A percentile compares a stretch with the other conserved stretches of the same genome.
phyloP scores from a whole-genome alignment of 2,888 invertebrate species.

The Coronaproctus castanopsis region DNA sequence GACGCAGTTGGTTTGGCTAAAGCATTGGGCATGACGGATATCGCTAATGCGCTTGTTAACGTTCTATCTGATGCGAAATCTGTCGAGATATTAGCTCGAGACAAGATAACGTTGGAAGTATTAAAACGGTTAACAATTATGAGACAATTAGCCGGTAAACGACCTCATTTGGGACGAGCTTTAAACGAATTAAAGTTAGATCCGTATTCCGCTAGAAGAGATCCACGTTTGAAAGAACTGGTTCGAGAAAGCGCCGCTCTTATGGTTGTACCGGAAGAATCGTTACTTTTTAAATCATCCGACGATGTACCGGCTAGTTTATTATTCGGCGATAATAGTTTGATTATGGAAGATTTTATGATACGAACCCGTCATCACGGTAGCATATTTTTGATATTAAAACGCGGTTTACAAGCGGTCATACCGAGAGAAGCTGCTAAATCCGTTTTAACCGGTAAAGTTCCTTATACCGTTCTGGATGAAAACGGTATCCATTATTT shows the following conservation, averaged over 20 bases:
- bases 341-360: slow-evolving; percentile 57
- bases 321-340: slow-evolving; percentile 43
- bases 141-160: slow-evolving; percentile 45
- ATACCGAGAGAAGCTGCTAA: slow-evolving; percentile 54
- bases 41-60: slow-evolving; percentile 35
- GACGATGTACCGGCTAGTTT: slow-evolving; percentile 47
- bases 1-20: slow-evolving; percentile 48
- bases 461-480: slow-evolving; percentile 53
- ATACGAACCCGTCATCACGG: slow-evolving; percentile 16
- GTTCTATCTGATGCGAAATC: slow-evolving; percentile 35
- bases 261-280: slow-evolving; percentile 42
- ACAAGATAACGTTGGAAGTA: slow-evolving; percentile 40
- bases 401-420: slow-evolving; percentile 51
- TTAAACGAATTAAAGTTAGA: slow-evolving; percentile 41
- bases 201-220: slow-evolving; percentile 43
- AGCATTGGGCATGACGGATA: slow-evolving; percentile 43
- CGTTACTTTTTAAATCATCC: slow-evolving; percentile 34
- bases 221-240: slow-evolving; percentile 46
- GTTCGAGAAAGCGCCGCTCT: slow-evolving; percentile 51
- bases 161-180: slow-evolving; percentile 39
- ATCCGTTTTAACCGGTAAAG: slow-evolving; percentile 49
- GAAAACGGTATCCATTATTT: slow-evolving; percentile 55
- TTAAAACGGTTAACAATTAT: slow-evolving; percentile 48
- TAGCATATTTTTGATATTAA: slow-evolving; percentile 39
- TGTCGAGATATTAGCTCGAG: slow-evolving; percentile 35